These are phyloP conservation scores for Oreotrochilus melanogaster DNA, from an alignment of 2,113 vertebrate genomes.

Conservation along the genomic window DNA sequence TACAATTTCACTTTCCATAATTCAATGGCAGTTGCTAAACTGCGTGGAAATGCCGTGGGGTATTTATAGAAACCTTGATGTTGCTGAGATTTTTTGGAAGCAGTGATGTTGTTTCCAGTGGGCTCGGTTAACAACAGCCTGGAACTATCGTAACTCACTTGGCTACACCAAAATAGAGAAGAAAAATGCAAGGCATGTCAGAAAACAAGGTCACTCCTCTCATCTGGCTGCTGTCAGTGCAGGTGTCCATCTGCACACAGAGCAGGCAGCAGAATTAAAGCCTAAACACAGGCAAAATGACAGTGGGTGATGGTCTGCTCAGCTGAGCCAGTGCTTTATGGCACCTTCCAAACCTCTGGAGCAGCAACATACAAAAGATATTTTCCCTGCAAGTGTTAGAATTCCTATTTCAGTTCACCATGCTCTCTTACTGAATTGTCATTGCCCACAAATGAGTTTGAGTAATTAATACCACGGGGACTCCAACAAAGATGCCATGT, in stretches of 20 bases:
- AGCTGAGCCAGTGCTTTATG: background rate
- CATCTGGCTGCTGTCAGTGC: background rate
- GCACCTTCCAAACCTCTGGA: background rate
- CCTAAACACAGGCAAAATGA: background rate
- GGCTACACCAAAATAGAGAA: background rate
- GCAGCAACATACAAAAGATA: background rate
- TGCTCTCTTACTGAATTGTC: background rate
- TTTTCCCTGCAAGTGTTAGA: background rate
- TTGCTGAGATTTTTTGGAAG: background rate
- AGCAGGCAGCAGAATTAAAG: background rate
- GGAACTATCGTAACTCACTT: background rate
- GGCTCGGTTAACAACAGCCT: background rate
- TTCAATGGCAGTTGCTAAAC: background rate
- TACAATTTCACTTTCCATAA: conserved; percentile 33
- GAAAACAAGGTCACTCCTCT: background rate
- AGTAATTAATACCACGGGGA: conserved; percentile 4
- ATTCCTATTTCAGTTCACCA: background rate
- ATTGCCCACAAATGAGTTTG: background rate
- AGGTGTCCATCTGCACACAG: conserved; percentile 8
- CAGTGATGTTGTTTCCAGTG: background rate
- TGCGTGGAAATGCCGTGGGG: background rate
- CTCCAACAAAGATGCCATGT: background rate
- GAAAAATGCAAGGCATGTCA: background rate
- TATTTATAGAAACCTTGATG: conserved; percentile 22
- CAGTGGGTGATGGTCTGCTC: background rate